These are phyloP conservation scores for Drosophila obscura DNA, from an alignment of 1,140 invertebrate species.

Conservation along the genomic window DNA sequence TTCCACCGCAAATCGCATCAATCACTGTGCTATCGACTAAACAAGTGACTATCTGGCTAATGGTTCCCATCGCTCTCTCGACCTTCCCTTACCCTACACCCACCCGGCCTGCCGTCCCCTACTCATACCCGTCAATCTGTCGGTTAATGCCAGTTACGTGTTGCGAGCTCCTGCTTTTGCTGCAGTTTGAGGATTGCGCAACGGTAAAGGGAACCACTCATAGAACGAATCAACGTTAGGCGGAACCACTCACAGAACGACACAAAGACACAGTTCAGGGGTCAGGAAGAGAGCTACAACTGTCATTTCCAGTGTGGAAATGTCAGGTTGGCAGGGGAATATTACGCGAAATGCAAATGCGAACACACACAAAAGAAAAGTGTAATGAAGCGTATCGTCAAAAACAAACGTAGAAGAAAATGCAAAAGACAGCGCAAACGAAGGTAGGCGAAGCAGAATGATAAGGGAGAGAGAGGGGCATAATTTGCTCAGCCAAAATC, in stretches of 20 bases:
- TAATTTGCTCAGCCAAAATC: too few species aligned
- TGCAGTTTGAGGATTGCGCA: conserved; percentile 43
- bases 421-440: not conserved
- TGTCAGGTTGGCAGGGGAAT: conserved; percentile 48
- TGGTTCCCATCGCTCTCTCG: not conserved
- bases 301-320: conserved; percentile 16
- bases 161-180: not conserved
- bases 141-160: conserved; percentile 70
- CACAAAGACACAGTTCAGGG: too few species aligned
- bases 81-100: too few species aligned
- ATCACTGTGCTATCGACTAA: conserved; percentile 53
- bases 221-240: too few species aligned
- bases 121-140: not conserved
- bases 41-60: conserved; percentile 34
- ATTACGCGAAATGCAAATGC: conserved; percentile 67
- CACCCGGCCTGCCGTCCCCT: too few species aligned
- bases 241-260: too few species aligned
- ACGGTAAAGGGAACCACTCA: not conserved
- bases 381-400: conserved; percentile 35
- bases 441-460: conserved; percentile 2
- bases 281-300: too few species aligned
- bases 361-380: conserved; percentile 40
- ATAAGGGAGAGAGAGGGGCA: not conserved
- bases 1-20: conserved; percentile 34
- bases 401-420: conserved; percentile 14